Base-by-base conservation (phyloP, 2,888 invertebrate genomes). In the Anorthoa munda region DNA sequence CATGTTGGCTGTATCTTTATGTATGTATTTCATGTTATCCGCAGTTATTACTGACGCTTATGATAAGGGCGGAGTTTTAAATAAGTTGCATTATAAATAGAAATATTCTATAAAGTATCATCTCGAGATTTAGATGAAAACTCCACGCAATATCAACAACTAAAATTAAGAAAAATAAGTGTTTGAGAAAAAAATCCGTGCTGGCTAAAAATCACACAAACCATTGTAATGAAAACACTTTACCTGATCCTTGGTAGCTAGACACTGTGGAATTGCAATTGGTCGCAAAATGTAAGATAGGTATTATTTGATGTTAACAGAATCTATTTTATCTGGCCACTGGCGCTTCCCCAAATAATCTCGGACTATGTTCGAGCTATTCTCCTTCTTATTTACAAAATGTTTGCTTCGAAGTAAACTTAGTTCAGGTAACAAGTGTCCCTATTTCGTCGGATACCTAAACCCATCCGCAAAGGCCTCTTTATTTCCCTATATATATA, bases 211-310 rank as follows among this genome's bases (percentile, higher is more conserved):
- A 56, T 50, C 26, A 80, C 75, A 87, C 73, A 64, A 64, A 70
- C 58, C 39, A 65, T 26, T 53, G 59, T 13, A 15, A 53, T 70
- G 18, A 66, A 50, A 45, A n/a, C 59, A 74, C 45, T 50, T 88
- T 90, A 90, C 90, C 90, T 87, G 77, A 63, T 90, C 89, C 89
- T 81, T 15, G 87, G 69, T 67, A 70, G 90, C 90, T 76, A 81
- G 56, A 61, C 48, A 59, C 21, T 4, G 21, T 60, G 26, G n/a
- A 55, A 75, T n/a, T 60, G 26, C 17, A 55, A 75, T n/a, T 17
- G 55, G 46, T 48, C 2, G 23, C 9, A 2, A 2, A 39, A 61
- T 17, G 7, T 13, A 18, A 26, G 3, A 67, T 77, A 15, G 1
- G 7, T 4, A 39, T 60, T 61, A 31, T 21, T 9, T 39, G 39